Evolutionary conservation across 2,888 invertebrate genomes (phyloP).

Genomic region (Pristionchus maxplancki): DNA sequence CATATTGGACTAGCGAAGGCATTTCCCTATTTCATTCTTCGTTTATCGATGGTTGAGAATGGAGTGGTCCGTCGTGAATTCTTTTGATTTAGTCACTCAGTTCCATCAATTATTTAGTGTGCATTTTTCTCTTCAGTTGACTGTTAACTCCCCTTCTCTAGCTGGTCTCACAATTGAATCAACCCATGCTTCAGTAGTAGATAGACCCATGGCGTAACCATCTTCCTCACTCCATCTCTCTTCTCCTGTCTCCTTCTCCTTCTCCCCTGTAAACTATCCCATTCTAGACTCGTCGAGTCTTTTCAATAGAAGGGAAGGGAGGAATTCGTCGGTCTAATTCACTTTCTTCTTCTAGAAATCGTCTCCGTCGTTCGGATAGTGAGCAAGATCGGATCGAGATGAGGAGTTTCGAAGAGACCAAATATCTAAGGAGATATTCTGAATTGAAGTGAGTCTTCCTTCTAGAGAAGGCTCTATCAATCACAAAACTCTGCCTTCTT

Average conservation of each 20-base stretch:
- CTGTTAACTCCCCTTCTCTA: not conserved
- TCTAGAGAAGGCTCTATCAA: not conserved
- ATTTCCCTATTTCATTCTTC: not conserved
- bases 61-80: not conserved
- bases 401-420: slow-evolving; percentile 53
- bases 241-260: not conserved
- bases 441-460: slow-evolving; percentile 49
- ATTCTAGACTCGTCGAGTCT: not conserved
- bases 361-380: slow-evolving; percentile 52
- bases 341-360: slow-evolving; percentile 43
- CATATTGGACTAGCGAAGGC: not conserved
- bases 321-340: not conserved
- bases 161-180: slow-evolving; percentile 1
- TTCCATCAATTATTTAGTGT: slow-evolving; percentile 30
- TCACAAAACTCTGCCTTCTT: not conserved
- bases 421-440: slow-evolving; percentile 52
- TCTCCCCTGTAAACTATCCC: slow-evolving; percentile 34
- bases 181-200: slow-evolving; percentile 30
- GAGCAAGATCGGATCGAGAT: slow-evolving; percentile 53
- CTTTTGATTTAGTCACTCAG: not conserved
- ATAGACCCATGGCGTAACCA: not conserved
- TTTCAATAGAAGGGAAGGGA: not conserved
- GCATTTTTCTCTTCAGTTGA: slow-evolving; percentile 13
- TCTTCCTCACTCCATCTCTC: slow-evolving; percentile 7
- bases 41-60: not conserved